A percentile compares a stretch with the other conserved stretches of the same genome.
These are phyloP conservation scores for Bellardia pandia DNA, from an alignment of 2,888 invertebrate species.

Conservation along the genomic window DNA sequence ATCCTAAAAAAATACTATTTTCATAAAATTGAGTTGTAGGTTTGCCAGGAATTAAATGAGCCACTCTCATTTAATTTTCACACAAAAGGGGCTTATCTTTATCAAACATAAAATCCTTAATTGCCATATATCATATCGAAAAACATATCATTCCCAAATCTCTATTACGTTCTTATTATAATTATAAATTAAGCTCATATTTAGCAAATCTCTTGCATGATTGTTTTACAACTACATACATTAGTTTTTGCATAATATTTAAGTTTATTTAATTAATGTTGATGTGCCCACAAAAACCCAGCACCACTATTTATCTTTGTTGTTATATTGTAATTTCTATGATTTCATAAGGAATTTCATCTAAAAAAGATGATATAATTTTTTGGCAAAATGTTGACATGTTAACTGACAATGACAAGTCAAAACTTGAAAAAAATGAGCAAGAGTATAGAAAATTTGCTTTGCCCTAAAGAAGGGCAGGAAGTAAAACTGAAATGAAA, in stretches of 20 bases:
- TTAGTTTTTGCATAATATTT: neutral
- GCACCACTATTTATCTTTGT: conserved; percentile 9
- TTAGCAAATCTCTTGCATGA: neutral
- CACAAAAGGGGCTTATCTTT: no score
- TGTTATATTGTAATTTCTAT: conserved; percentile 39
- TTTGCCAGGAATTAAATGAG: neutral
- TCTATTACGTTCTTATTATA: conserved; percentile 17
- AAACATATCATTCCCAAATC: neutral
- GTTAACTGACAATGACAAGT: conserved; percentile 73
- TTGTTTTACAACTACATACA: neutral
- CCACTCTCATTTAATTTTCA: no score
- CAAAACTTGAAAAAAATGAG: conserved; percentile 8
- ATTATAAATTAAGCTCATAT: conserved; percentile 17
- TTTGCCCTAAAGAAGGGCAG: neutral
- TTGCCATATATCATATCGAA: neutral
- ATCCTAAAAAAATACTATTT: no score
- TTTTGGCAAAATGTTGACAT: conserved; percentile 72
- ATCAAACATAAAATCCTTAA: neutral
- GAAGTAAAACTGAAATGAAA: conserved; percentile 43
- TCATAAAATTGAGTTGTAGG: neutral
- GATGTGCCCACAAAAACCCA: conserved; percentile 43
- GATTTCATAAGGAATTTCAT: conserved; percentile 26
- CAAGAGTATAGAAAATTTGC: conserved; percentile 1
- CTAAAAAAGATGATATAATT: conserved; percentile 49
- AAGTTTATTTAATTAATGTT: conserved; percentile 57